Evolutionary conservation across 2,113 vertebrate species (phyloP), one percentile per base, ranked within the genome.

Genomic region (Apeltes quadracus): DNA sequence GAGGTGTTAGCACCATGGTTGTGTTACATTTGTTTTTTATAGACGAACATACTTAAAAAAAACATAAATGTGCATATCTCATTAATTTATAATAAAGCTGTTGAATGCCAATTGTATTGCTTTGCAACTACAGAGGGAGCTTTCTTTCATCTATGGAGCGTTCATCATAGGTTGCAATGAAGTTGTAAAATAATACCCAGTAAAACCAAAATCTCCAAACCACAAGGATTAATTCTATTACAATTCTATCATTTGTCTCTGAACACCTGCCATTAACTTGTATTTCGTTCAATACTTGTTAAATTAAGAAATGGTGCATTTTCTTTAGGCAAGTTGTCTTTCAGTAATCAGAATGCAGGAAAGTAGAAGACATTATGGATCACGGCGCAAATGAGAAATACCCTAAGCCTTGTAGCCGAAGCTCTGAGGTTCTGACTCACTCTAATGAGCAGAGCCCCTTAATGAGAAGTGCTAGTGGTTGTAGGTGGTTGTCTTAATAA

Each of bases 401-500:
- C 75, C 20, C 18, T 3, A 13, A 66, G 54, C 46, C 76, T 83
- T 74, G 63, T 64, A 81, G 69, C 51, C 25, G 20, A 74, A 32
- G 65, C 63, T 67, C 61, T 67, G 23, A 72, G 68, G 46, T 59
- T 72, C 74, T 76, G 85, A 84, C 43, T 84, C 78, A 84, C 44
- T 78, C 61, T 87, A 84, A 89, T 89, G 79, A 69, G 69, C 83
- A 69, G 57, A 62, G 55, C 48, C 79, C 82, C 84, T 83, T 88
- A 87, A 86, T 83, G 72, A 84, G 69, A 81, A 78, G 72, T 61
- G 57, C 64, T 69, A 71, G 72, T 81, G 78, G 75, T 73, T 75
- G 80, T 85, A 85, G 81, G 84, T 87, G 81, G 84, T 72, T 68
- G 68, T 83, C 66, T 85, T 84, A 87, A 69, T 84, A 87, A 69